phyloP scores from a whole-genome alignment of 1,140 invertebrate genomes.

The Drosophila pseudoananassae region DNA sequence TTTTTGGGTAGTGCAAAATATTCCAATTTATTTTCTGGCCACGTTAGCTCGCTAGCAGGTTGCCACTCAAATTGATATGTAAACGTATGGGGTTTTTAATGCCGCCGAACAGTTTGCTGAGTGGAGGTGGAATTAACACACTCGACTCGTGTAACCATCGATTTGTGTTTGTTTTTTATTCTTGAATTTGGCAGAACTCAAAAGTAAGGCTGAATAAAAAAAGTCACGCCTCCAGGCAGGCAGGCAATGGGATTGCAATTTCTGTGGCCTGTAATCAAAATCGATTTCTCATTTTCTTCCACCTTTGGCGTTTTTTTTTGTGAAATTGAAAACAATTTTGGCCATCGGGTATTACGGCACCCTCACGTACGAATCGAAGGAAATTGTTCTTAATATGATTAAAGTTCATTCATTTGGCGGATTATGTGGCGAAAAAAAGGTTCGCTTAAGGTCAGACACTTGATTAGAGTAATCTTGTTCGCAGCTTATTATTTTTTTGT shows the following conservation, averaged over 20 bases:
- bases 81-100: slow-evolving; percentile 55
- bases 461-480: slow-evolving; percentile 60
- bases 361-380: slow-evolving; percentile 49
- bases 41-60: slow-evolving; percentile 10
- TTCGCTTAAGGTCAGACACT: slow-evolving; percentile 71
- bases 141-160: slow-evolving; percentile 28
- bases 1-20: slow-evolving; percentile 27
- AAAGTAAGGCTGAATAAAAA: background rate
- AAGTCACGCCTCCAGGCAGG: slow-evolving; percentile 5
- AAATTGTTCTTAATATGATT: slow-evolving; percentile 76
- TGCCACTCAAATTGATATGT: slow-evolving; percentile 61
- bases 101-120: slow-evolving; percentile 49
- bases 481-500: slow-evolving; percentile 3
- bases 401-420: slow-evolving; percentile 72
- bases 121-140: slow-evolving; percentile 45
- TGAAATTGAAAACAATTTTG: slow-evolving; percentile 56
- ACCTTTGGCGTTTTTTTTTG: slow-evolving; percentile 9
- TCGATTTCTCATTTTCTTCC: slow-evolving; percentile 55
- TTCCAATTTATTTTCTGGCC: slow-evolving; percentile 52
- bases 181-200: background rate
- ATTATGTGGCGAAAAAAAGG: slow-evolving; percentile 55
- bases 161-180: slow-evolving; percentile 43
- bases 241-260: slow-evolving; percentile 49
- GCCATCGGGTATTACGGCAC: slow-evolving; percentile 5
- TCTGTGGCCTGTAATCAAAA: slow-evolving; percentile 45